Evolutionary conservation across 37 sponge, comb jelly and placozoan species (phyloP), one percentile per base, ranked within the genome.

Genomic region (Theonella swinhoei): DNA sequence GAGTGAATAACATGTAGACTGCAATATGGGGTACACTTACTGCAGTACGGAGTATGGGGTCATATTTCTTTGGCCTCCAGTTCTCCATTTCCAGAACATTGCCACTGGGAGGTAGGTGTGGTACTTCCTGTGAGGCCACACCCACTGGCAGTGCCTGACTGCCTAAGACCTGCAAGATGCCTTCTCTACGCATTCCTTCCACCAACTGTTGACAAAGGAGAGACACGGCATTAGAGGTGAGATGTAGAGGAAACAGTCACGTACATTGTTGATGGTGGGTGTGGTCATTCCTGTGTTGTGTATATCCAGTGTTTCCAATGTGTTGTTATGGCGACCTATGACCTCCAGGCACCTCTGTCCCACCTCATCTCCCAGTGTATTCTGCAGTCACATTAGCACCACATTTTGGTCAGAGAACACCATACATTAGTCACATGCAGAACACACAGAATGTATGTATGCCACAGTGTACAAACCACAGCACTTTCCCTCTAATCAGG

Each of bases 341-440:
- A 90, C 91, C 65, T 90, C 86, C 39, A 25, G 17, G 62, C 86
- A 90, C n/a, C 91, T 75, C 78, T 72, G 68, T 40, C 85, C 47
- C 33, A 90, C 86, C 0, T 20, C 77, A 76, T 90, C 91, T 4
- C 82, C 86, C 22, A 85, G 31, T 1, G 86, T 78, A 70, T 90
- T 90, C 90, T 89, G 70, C 23, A 68, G 24, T 20, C 7, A 47
- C 54, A 14, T 47, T 14, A 47, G 14, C 14, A 47, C 54, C 7
- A 7, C 7, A 47, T 7, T 47, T 47, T 47, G 54, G 54, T 7
- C 54, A 47, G 54, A 47, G 54, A 17, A 47, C 14, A 47, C 14
- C n/a, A n/a, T n/a, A n/a, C n/a, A n/a, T n/a, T n/a, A n/a, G n/a
- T n/a, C n/a, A n/a, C n/a, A n/a, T n/a, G n/a, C n/a, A n/a, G n/a